These are phyloP conservation scores for Leucopsar rothschildi DNA, from an alignment of 2,113 vertebrate genomes.

Conservation along the genomic window DNA sequence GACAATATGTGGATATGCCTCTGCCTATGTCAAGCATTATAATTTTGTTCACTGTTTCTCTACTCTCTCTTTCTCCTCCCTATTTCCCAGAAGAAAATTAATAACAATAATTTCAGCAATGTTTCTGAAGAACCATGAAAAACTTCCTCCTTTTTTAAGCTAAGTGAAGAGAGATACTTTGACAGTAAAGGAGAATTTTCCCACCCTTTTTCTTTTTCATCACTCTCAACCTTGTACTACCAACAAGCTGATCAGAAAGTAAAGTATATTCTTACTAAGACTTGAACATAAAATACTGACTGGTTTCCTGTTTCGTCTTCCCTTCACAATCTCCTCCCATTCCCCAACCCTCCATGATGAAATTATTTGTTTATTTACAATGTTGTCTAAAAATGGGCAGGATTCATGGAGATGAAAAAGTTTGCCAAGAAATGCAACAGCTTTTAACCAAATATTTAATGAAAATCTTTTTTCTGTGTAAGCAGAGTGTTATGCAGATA, in stretches of 20 bases:
- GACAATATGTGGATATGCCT: not conserved
- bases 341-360: not conserved
- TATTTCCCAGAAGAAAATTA: not conserved
- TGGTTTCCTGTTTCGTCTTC: not conserved
- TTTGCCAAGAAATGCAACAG: not conserved
- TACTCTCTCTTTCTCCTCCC: rapidly evolving
- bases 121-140: not conserved
- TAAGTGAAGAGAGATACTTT: not conserved
- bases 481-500: not conserved
- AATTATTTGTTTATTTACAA: not conserved
- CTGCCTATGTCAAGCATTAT: not conserved
- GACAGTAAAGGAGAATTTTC: not conserved
- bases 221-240: not conserved
- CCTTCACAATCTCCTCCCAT: not conserved
- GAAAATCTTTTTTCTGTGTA: not conserved
- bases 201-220: not conserved
- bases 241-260: not conserved
- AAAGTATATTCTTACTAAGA: not conserved
- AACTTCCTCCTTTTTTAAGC: not conserved
- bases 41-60: not conserved
- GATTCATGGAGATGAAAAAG: not conserved
- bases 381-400: not conserved
- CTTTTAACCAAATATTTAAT: not conserved
- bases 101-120: not conserved
- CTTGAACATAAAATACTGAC: not conserved